Conservation (phyloP, 2,797 vertebrate genomes). For the Lemur catta region DNA sequence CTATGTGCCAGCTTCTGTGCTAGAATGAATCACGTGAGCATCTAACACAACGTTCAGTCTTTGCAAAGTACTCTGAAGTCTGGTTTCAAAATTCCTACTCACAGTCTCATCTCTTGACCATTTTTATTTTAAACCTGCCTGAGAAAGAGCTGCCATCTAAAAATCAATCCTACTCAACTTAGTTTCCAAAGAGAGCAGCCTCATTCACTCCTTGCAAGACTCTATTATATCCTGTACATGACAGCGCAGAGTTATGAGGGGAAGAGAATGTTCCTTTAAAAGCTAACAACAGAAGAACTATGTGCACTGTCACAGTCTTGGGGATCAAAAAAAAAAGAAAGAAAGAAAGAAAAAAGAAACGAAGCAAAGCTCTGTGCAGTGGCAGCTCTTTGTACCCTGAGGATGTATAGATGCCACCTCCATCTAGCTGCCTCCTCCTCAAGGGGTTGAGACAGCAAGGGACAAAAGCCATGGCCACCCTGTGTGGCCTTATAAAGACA, state of each 20-base stretch:
- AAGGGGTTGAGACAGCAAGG: background rate
- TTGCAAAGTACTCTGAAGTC: background rate
- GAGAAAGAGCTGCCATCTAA: conserved; percentile 19
- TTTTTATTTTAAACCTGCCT: conserved; percentile 15
- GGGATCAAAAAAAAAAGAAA: too few relatives aligned
- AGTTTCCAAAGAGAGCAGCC: background rate
- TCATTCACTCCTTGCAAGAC: background rate
- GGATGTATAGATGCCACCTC: background rate
- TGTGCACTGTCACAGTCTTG: background rate
- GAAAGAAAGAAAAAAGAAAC: background rate
- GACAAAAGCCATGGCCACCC: background rate
- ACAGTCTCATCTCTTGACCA: background rate
- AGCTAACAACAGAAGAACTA: background rate
- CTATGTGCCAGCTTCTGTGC: background rate
- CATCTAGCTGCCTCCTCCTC: background rate
- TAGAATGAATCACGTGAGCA: background rate
- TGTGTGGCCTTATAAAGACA: background rate
- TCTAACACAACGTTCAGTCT: background rate
- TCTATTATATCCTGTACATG: background rate
- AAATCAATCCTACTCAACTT: conserved; percentile 12
- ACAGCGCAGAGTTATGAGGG: background rate
- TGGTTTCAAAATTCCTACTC: background rate
- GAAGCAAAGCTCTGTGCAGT: background rate
- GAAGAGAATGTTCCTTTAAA: background rate
- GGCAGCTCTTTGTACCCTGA: background rate